Evolutionary conservation across 2,888 invertebrate genomes (phyloP), one percentile per base, ranked within the genome.

Genomic region (Parnassius apollo): DNA sequence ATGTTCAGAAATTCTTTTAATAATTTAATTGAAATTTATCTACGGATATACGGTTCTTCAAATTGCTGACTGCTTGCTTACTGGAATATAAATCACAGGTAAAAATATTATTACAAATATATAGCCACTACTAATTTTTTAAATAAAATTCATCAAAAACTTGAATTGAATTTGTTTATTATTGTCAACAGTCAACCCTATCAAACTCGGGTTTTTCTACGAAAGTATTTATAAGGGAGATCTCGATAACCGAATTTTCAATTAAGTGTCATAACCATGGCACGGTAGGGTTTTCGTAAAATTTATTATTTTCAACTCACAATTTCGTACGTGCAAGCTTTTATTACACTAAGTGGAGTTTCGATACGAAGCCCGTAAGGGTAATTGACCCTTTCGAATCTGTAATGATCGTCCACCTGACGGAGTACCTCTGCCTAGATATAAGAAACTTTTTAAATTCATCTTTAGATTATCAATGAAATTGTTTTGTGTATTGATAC

Each of bases 241-340:
- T 86, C 81, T 75, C 82, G 87, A 90, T 88, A 86, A 82, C 82
- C 78, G 83, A 86, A 80, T 83, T 88, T 88, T 91, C 90, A 91
- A 91, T 91, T 89, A 89, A 81, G 87, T 87, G 88, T 87, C 83
- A 88, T 90, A 89, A 89, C 86, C 76, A 80, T 81, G 80, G 77
- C 81, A 75, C 73, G 75, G 72, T 64, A 71, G 70, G 67, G 73
- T 73, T 85, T 83, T 79, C 77, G 70, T 74, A 81, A 85, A 86
- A 86, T 87, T 87, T 88, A 88, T 88, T 84, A 85, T 84, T 83
- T 82, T 78, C 71, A 74, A 76, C 77, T 71, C 72, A 83, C 81
- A 83, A 85, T 85, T 86, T 83, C 75, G 83, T 76, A 81, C 81
- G 83, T 78, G 81, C 79, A 78, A 73, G 66, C 76, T 70, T 75